Evolutionary conservation across 2,888 invertebrate genomes (phyloP), one percentile per base, ranked within the genome.

Genomic region (Hydraecia micacea): DNA sequence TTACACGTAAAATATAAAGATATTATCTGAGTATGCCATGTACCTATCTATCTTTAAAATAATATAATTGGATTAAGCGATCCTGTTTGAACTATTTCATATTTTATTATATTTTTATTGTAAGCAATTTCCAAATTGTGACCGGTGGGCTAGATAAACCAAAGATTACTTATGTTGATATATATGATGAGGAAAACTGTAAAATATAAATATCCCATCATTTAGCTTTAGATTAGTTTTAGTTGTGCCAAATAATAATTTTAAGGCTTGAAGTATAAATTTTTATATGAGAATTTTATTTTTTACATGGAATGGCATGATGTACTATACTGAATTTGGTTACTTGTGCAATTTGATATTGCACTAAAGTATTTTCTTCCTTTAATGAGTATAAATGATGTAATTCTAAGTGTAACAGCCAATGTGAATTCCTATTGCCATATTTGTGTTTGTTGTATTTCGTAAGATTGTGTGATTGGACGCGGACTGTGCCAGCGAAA

Each of bases 341-440:
- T 93, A 93, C 92, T 91, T 89, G 93, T 94, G 95, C 95, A 95
- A 93, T 94, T 93, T 75, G 86, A 91, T 92, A 91, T 93, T 94
- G 95, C 95, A 87, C 83, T 87, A 91, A 93, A 94, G 94, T 94
- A 94, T 94, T 92, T 93, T 92, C 90, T 92, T 93, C 91, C 91
- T 92, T 77, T 90, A 91, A 90, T 89, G 88, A 92, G 89, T 90
- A 83, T 85, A 88, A 82, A 83, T 75, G n/a, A 73, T 66, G 46
- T 86, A 93, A 88, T 83, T 90, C 90, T 91, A 93, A 91, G 83
- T 82, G 80, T 93, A 91, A 91, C 82, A 82, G 94, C 93, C 91
- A 93, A 93, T 91, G 96, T 96, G 96, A 96, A 96, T 96, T 97
- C 96, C 96, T 96, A 95, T 95, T 95, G 96, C 96, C 96, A 96